A percentile compares a stretch with the other conserved stretches of the same genome.
Evolutionary conservation across 2,797 vertebrate species (phyloP).

Genomic region (Propithecus deckenii): DNA sequence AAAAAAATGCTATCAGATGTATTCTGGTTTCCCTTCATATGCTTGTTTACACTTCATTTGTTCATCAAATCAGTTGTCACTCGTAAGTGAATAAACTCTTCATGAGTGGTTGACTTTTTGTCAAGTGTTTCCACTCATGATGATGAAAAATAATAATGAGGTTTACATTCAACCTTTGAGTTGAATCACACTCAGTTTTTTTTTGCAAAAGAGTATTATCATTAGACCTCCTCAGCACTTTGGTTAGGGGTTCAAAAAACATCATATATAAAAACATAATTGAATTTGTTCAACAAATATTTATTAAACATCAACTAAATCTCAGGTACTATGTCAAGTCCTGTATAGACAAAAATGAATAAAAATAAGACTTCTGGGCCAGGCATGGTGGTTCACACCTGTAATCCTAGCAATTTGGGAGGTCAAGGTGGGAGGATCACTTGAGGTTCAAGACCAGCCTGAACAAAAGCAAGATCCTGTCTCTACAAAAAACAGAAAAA

Average conservation of each 20-base stretch:
- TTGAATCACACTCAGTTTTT: background rate
- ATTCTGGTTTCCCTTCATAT: conserved; percentile 22
- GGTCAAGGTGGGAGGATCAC: background rate
- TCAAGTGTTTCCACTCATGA: conserved; percentile 33
- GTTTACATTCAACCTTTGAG: conserved; percentile 4
- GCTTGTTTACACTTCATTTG: conserved; percentile 35
- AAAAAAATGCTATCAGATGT: background rate
- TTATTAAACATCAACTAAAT: conserved; percentile 11
- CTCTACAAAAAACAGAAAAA: background rate
- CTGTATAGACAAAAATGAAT: background rate
- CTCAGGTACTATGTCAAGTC: background rate
- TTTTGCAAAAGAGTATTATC: background rate
- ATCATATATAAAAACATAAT: background rate
- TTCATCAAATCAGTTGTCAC: conserved; percentile 37
- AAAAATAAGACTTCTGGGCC: background rate
- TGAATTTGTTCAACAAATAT: conserved; percentile 27
- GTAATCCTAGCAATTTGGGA: background rate
- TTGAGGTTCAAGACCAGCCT: background rate
- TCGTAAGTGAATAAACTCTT: conserved; percentile 7
- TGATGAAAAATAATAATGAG: conserved; percentile 36
- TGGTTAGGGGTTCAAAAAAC: conserved; percentile 22
- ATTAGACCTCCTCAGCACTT: conserved; percentile 29
- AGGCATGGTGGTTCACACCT: background rate
- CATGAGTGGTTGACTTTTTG: background rate
- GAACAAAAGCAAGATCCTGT: background rate